These are phyloP conservation scores for Dicentrarchus labrax DNA, from an alignment of 2,113 vertebrate species.

Conservation along the genomic window DNA sequence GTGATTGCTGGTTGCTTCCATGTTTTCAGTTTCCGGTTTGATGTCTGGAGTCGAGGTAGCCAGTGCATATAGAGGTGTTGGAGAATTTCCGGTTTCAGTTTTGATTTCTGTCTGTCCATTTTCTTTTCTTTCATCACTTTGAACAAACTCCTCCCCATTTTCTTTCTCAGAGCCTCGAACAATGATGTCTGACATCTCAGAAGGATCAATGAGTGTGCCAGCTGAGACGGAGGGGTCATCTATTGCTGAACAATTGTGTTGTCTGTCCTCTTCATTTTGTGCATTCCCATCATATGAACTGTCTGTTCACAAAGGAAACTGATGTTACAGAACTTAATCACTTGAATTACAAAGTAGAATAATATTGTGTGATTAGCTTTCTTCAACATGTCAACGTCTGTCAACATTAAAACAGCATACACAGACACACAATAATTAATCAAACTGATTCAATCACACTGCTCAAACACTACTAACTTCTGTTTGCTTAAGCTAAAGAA, in stretches of 20 bases:
- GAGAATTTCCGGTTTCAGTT: neutral
- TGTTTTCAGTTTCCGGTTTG: neutral
- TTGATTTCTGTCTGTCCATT: neutral
- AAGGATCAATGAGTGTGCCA: accelerated
- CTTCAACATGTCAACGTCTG: neutral
- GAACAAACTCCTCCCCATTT: neutral
- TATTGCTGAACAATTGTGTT: neutral
- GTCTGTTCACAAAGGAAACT: neutral
- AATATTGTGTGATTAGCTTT: neutral
- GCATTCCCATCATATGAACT: too few species aligned
- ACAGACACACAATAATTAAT: neutral
- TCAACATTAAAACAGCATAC: neutral
- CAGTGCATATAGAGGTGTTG: too few species aligned
- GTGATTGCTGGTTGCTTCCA: neutral
- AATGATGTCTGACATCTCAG: accelerated
- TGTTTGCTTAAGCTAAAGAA: neutral
- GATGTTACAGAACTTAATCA: neutral
- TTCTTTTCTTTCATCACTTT: neutral
- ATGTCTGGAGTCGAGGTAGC: neutral
- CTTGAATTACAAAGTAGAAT: neutral
- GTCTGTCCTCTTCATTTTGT: neutral
- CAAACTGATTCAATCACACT: neutral
- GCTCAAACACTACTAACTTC: neutral
- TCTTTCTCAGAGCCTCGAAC: neutral
- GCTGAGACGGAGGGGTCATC: accelerated